phyloP scores from a whole-genome alignment of 2,888 invertebrate species.

The Aproaerema taeniolella region DNA sequence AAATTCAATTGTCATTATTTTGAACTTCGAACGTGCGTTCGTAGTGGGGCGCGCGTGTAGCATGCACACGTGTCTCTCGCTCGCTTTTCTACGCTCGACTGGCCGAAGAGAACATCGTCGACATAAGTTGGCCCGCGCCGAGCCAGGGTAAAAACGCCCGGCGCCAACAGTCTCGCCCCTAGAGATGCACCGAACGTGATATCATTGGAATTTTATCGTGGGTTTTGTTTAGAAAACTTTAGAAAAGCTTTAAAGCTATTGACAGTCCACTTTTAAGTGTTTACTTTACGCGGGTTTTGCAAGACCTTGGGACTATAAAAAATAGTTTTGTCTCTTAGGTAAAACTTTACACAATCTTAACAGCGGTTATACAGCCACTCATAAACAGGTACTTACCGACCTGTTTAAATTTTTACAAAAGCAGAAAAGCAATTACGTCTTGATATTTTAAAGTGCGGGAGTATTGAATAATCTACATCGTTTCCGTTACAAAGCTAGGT shows the following conservation, averaged over 20 bases:
- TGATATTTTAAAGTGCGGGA: too few species aligned
- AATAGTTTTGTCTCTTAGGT: too few species aligned
- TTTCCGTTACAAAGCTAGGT: too few species aligned
- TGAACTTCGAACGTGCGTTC: slow-evolving; percentile 20
- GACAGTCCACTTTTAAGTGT: slow-evolving; percentile 8
- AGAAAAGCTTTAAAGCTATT: slow-evolving; percentile 4
- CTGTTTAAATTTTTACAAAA: too few species aligned
- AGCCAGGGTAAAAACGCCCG: slow-evolving; percentile 68
- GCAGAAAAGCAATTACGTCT: too few species aligned
- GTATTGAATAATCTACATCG: too few species aligned
- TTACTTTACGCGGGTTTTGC: too few species aligned
- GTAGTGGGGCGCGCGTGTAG: slow-evolving; percentile 3
- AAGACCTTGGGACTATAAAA: too few species aligned
- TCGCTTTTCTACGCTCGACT: slow-evolving; percentile 52
- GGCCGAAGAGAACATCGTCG: too few species aligned
- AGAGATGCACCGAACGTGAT: slow-evolving; percentile 55
- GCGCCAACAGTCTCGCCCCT: slow-evolving; percentile 74
- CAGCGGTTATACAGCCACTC: too few species aligned
- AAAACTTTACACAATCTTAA: too few species aligned
- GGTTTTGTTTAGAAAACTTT: slow-evolving; percentile 15
- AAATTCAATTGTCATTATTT: slow-evolving; percentile 22
- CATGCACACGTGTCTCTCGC: slow-evolving; percentile 35
- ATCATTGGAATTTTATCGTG: slow-evolving; percentile 48
- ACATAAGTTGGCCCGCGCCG: slow-evolving; percentile 45
- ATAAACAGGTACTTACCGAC: too few species aligned